Percentiles rank a stretch among this genome's conserved stretches.
Evolutionary conservation across 2,113 vertebrate species (phyloP).

Genomic region (Perca flavescens): DNA sequence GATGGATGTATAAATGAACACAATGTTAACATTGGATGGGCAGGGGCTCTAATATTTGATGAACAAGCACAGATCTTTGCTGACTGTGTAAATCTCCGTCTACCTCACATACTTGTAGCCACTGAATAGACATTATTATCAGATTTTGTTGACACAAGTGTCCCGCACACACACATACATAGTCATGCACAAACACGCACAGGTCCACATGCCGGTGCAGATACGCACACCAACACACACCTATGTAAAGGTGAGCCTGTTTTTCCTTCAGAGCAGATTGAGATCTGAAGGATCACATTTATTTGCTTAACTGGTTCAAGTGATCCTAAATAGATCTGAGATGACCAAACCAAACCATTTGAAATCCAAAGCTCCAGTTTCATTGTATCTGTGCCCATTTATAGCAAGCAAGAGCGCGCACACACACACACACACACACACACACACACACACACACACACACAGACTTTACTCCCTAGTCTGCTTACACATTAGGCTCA

Average conservation of each 20-base stretch:
- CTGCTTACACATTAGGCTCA: conserved; percentile 22
- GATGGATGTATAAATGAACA: conserved; percentile 41
- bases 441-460: conserved; percentile 20
- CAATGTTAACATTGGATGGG: conserved; percentile 53
- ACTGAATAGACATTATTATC: conserved; percentile 62
- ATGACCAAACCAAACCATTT: conserved; percentile 53
- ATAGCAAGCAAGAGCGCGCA: neutral
- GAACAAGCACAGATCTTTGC: conserved; percentile 59
- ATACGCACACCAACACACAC: conserved; percentile 20
- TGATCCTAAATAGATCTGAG: conserved; percentile 72
- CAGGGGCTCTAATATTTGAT: conserved; percentile 46
- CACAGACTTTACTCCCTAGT: neutral
- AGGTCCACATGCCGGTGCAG: conserved; percentile 5
- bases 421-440: conserved; percentile 20
- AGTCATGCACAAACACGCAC: conserved; percentile 28
- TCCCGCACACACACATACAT: conserved; percentile 16
- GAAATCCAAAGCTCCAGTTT: conserved; percentile 34
- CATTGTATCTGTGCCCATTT: conserved; percentile 45
- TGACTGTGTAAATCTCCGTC: conserved; percentile 59
- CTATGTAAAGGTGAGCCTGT: conserved; percentile 60
- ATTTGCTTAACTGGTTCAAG: conserved; percentile 78
- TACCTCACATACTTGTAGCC: conserved; percentile 59
- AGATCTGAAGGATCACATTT: conserved; percentile 73
- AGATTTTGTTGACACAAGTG: conserved; percentile 68
- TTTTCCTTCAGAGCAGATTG: conserved; percentile 67